Base-by-base conservation (phyloP, 2,113 vertebrate genomes). In the Cariama cristata region DNA sequence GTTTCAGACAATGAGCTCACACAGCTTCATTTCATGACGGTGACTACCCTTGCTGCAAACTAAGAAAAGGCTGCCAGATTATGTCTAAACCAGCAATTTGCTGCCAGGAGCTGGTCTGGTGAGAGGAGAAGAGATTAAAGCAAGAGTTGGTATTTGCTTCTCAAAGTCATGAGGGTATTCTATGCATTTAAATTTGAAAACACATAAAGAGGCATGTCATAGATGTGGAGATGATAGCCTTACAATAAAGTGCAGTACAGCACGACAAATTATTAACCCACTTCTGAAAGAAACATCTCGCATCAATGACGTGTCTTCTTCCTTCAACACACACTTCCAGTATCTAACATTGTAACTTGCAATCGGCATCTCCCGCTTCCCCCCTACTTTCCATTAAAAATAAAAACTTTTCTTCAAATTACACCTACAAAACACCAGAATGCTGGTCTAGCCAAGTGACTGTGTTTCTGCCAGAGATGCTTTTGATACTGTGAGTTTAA, bases 401-500 rank as follows among this genome's bases (percentile, higher is more conserved):
- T 12, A 50, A 76, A 60, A 56, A 16, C 23, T 14, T 82, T 74
- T 21, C 17, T 81, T 93, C 76, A 76, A 40, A 53, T 87, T 79
- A 50, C 11, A 62, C 21, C 47, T 75, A 53, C 2, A 73, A 59
- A 62, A 16, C 6, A 21, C 33, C 49, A 60, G 33, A 73, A 79
- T 0, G 0, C 11, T 64, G 8, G 9, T 69, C 23, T 53, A 72
- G 27, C 19, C 72, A 77, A 56, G 26, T 26, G 33, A 44, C 21
- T 49, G 9, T 14, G 8, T 68, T 91, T 85, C 56, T 83, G 19
- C 27, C 44, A 86, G 49, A 40, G 30, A 82, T 64, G 14, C 12
- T 86, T 83, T 92, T 50, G 44, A 42, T 87, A 40, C 14, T 35
- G 18, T 80, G 49, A 84, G 44, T 72, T 74, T 27, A 49, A 59